Evolutionary conservation across 2,113 vertebrate species (phyloP), one percentile per base, ranked within the genome.

Genomic region (Pheucticus melanocephalus): DNA sequence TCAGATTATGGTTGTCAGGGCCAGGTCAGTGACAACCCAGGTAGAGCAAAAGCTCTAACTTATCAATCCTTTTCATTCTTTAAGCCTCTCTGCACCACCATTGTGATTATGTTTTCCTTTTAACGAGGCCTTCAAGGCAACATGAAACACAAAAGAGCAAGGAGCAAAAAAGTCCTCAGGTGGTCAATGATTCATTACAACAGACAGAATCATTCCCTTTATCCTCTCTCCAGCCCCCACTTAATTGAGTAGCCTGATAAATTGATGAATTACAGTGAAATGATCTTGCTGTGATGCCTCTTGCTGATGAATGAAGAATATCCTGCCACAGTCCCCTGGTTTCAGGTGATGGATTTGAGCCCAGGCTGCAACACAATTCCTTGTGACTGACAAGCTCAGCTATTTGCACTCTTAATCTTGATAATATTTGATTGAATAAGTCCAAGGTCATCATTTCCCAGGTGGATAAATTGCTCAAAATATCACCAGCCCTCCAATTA

Each of bases 281-380:
- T 73, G 93, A 93, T 95, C 87, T 95, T 22, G 3, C 82, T 90
- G 82, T 64, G 92, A 94, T 78, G 65, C 51, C 44, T 64, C 81
- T 81, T 79, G 88, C 88, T 93, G 92, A 82, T 86, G 80, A 92
- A 86, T 95, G 92, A 91, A 88, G 82, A 92, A 84, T 48, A 53
- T 64, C 65, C 86, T 94, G 93, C 76, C 95, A 92, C 66, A 73
- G 37, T 12, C 27, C 75, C 57, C 88, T 66, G 88, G 64, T 92
- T 92, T 66, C 85, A 88, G 65, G 79, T 94, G 93, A 97, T 93
- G 60, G 68, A 96, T 97, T 94, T 45, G 56, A 96, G 93, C 76
- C 57, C 31, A 45, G 85, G 71, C 85, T 92, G 90, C 60, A 68
- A 64, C 39, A 90, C 82, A 92, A 83, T 83, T 86, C 93, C 80